Evolutionary conservation across 2,113 vertebrate genomes (phyloP).

Genomic region (Chroicocephalus ridibundus): DNA sequence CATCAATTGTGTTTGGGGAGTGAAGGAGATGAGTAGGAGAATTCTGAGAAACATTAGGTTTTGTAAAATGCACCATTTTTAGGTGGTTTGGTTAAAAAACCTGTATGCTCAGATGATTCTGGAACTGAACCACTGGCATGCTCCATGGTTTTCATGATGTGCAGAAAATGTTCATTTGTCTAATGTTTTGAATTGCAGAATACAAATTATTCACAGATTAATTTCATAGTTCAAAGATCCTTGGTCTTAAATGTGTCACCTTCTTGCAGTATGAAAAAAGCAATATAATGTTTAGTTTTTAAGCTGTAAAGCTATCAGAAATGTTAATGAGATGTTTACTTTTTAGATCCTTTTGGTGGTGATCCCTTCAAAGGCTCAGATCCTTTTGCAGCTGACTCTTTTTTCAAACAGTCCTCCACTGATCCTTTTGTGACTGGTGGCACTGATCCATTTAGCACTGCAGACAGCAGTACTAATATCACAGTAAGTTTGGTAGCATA

Average conservation of each 20-base stretch:
- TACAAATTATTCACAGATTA: neutral
- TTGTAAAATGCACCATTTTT: neutral
- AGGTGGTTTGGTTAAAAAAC: neutral
- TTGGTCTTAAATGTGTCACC: neutral
- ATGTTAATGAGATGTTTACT: neutral
- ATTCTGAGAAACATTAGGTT: neutral
- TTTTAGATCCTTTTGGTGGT: conserved; percentile 90
- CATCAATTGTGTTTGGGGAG: neutral
- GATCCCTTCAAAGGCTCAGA: conserved; percentile 98
- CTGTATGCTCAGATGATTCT: neutral
- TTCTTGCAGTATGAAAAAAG: neutral
- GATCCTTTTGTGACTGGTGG: conserved; percentile 77
- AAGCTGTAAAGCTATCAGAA: neutral
- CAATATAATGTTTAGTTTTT: neutral
- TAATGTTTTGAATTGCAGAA: neutral
- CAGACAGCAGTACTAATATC: conserved; percentile 49
- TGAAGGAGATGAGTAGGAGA: neutral
- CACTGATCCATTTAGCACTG: conserved; percentile 77
- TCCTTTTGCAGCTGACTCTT: conserved; percentile 92
- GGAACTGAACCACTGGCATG: neutral
- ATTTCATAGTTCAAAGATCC: neutral
- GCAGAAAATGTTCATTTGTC: neutral
- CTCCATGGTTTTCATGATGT: neutral
- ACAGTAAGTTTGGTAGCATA: conserved; percentile 58
- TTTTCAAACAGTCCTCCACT: conserved; percentile 85